A percentile compares a stretch with the other conserved stretches of the same genome.
Evolutionary conservation across 2,888 invertebrate species (phyloP).

Genomic region (Lottia scabra): DNA sequence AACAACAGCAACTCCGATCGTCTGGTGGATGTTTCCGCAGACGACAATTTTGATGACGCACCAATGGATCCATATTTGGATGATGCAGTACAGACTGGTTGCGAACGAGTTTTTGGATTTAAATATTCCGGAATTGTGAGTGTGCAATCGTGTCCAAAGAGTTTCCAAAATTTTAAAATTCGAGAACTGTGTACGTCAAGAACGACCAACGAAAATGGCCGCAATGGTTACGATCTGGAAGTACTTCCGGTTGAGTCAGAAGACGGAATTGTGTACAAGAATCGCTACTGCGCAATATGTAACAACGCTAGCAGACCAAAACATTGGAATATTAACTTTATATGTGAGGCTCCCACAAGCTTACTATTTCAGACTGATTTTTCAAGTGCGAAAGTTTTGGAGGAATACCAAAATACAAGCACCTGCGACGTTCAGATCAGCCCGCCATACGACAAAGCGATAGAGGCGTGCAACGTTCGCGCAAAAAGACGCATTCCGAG

Average conservation of each 20-base stretch:
- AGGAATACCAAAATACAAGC: neutral
- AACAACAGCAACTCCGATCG: too few relatives aligned
- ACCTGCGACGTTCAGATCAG: slow-evolving; percentile 23
- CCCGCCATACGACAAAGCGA: slow-evolving; percentile 15
- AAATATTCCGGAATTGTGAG: slow-evolving; percentile 36
- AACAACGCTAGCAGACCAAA: slow-evolving; percentile 32
- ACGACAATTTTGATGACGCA: neutral
- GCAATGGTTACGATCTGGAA: slow-evolving; percentile 35
- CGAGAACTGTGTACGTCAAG: slow-evolving; percentile 33
- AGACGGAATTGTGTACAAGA: slow-evolving; percentile 50
- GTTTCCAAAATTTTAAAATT: slow-evolving; percentile 22
- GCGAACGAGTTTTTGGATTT: slow-evolving; percentile 33
- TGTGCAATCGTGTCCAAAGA: slow-evolving; percentile 40
- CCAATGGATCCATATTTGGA: slow-evolving; percentile 21
- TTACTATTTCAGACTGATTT: slow-evolving; percentile 15
- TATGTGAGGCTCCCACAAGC: slow-evolving; percentile 37
- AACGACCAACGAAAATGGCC: slow-evolving; percentile 11
- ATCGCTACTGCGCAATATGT: slow-evolving; percentile 53
- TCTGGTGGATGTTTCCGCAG: too few relatives aligned
- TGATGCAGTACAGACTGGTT: slow-evolving; percentile 28
- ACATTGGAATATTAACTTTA: slow-evolving; percentile 44
- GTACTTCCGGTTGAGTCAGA: slow-evolving; percentile 50
- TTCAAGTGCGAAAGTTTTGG: slow-evolving; percentile 9
- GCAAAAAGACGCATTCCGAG: neutral
- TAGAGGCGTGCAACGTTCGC: neutral